Evolutionary conservation across 1,140 invertebrate species (phyloP).

Genomic region (Dicyema japonicum): DNA sequence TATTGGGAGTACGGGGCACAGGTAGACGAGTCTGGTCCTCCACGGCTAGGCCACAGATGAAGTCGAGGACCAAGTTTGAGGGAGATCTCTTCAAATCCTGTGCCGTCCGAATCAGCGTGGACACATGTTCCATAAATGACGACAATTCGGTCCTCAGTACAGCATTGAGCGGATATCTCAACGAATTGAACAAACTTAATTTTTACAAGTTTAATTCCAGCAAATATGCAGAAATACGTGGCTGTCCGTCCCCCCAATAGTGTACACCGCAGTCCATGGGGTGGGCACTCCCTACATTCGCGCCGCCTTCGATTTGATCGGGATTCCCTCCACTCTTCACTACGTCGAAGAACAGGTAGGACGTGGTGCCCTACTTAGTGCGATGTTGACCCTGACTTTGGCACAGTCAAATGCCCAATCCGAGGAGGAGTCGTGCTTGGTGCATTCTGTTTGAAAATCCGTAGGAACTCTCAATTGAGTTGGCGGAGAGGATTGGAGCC

Average conservation of each 20-base stretch:
- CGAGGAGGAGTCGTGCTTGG: slow-evolving; percentile 59
- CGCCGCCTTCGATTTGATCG: slow-evolving; percentile 35
- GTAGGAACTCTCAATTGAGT: slow-evolving; percentile 39
- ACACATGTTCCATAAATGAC: background rate
- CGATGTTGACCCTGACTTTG: slow-evolving; percentile 68
- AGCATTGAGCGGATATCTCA: too few species aligned
- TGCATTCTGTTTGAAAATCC: slow-evolving; percentile 19
- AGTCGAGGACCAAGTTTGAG: too few species aligned
- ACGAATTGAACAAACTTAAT: too few species aligned
- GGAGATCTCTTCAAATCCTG: too few species aligned
- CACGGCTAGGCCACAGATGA: too few species aligned
- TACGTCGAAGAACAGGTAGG: slow-evolving; percentile 31
- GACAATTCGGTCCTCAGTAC: too few species aligned
- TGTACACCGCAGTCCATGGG: slow-evolving; percentile 82
- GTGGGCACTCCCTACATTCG: slow-evolving; percentile 49
- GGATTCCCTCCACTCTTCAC: slow-evolving; percentile 39
- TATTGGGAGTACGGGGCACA: too few species aligned
- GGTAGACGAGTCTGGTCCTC: too few species aligned
- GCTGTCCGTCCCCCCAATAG: slow-evolving; percentile 1
- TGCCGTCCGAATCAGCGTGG: too few species aligned
- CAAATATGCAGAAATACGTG: too few species aligned
- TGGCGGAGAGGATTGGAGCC: slow-evolving; percentile 35
- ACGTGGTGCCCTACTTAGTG: slow-evolving; percentile 25
- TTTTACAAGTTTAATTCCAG: too few species aligned
- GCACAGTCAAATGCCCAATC: slow-evolving; percentile 86